Conservation (phyloP, 2,888 invertebrate genomes). For the Pasiphila rectangulata region DNA sequence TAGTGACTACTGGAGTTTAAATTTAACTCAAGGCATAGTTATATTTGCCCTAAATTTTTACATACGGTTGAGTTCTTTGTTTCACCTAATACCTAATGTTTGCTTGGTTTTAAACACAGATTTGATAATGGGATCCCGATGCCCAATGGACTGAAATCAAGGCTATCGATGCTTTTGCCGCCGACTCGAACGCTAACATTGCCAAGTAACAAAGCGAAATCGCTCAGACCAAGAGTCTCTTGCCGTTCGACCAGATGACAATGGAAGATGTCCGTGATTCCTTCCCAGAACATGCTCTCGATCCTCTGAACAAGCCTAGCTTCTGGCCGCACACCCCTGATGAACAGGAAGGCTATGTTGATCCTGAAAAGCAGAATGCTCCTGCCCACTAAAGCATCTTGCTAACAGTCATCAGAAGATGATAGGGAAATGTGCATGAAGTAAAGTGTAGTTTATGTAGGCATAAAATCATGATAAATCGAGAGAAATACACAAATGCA, state of each 20-base stretch:
- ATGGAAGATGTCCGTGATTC: constrained; percentile 92
- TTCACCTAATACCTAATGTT: constrained; percentile 88
- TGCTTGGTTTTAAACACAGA: too few relatives aligned
- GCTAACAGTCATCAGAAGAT: constrained; percentile 3
- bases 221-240: constrained; percentile 82
- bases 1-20: too few relatives aligned
- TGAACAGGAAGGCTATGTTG: constrained; percentile 83
- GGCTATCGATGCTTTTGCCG: constrained; percentile 83
- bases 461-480: too few relatives aligned
- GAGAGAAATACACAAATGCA: too few relatives aligned
- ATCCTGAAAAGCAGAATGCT: constrained; percentile 57
- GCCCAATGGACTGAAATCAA: constrained; percentile 84
- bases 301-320: constrained; percentile 88
- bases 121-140: too few relatives aligned
- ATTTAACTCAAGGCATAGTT: too few relatives aligned
- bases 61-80: too few relatives aligned
- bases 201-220: constrained; percentile 83
- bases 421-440: constrained; percentile 27
- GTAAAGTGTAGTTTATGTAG: constrained; percentile 57
- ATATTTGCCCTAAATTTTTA: too few relatives aligned
- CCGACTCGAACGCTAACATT: constrained; percentile 81
- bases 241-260: constrained; percentile 94
- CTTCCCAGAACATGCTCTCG: constrained; percentile 87
- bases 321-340: constrained; percentile 92
- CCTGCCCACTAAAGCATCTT: constrained; percentile 48